A percentile compares a stretch with the other conserved stretches of the same genome.
Evolutionary conservation across 2,888 invertebrate genomes (phyloP).

Genomic region (Polydrusus cervinus): DNA sequence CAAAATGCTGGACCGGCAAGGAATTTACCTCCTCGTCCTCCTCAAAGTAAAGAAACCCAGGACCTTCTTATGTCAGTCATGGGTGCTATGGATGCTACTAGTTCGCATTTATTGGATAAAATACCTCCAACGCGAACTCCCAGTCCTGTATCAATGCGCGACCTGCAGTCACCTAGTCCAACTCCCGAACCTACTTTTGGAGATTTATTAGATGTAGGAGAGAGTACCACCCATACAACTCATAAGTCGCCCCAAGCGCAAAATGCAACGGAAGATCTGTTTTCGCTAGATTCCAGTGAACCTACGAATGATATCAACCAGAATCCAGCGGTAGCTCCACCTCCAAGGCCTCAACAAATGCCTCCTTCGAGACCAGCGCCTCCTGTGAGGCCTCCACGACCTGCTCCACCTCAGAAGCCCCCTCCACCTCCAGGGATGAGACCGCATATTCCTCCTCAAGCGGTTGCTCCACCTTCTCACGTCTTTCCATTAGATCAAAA

Average conservation of each 20-base stretch:
- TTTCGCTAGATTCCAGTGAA: slow-evolving; percentile 59
- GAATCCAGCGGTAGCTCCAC: slow-evolving; percentile 70
- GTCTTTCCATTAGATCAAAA: slow-evolving; percentile 23
- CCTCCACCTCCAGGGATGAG: slow-evolving; percentile 64
- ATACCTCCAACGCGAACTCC: slow-evolving; percentile 90
- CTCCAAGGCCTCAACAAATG: slow-evolving; percentile 66
- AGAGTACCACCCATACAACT: slow-evolving; percentile 57
- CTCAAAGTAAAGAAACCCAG: slow-evolving; percentile 86
- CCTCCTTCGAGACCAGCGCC: slow-evolving; percentile 57
- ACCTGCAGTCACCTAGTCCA: slow-evolving; percentile 89
- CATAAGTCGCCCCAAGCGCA: slow-evolving; percentile 41
- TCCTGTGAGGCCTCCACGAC: slow-evolving; percentile 61
- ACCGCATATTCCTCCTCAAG: slow-evolving; percentile 55
- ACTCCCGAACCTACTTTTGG: slow-evolving; percentile 81
- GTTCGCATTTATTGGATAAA: slow-evolving; percentile 86
- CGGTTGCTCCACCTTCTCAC: slow-evolving; percentile 36
- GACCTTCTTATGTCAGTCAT: slow-evolving; percentile 90
- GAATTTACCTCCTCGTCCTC: slow-evolving; percentile 73
- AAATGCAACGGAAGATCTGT: slow-evolving; percentile 58
- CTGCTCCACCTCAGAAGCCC: slow-evolving; percentile 64
- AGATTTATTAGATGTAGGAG: slow-evolving; percentile 79
- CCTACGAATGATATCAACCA: slow-evolving; percentile 71
- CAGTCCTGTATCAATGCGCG: slow-evolving; percentile 88
- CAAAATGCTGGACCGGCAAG: slow-evolving; percentile 56
- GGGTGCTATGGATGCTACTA: slow-evolving; percentile 91